These are phyloP conservation scores for Gandaritis pyraliata DNA, from an alignment of 2,888 invertebrate species.

Conservation along the genomic window DNA sequence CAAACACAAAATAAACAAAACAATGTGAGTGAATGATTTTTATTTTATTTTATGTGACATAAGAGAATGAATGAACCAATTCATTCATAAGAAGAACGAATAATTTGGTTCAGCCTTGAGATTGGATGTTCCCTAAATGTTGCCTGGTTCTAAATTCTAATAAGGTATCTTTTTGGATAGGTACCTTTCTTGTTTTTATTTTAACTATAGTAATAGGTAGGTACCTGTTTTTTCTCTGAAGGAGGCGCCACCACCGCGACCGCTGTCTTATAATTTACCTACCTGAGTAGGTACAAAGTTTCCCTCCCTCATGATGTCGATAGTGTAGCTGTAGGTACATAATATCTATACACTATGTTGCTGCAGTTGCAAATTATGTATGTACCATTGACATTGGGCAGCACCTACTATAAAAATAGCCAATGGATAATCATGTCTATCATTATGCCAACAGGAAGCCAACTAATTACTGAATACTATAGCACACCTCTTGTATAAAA, in stretches of 20 bases:
- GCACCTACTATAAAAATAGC: conserved; percentile 17
- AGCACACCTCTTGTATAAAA: background rate
- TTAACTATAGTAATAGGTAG: too few relatives aligned
- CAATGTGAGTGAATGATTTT: too few relatives aligned
- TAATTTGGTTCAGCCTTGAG: too few relatives aligned
- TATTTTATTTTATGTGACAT: too few relatives aligned
- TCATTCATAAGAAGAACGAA: too few relatives aligned
- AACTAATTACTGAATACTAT: conserved; percentile 6
- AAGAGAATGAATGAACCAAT: background rate
- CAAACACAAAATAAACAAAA: too few relatives aligned
- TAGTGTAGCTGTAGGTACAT: background rate
- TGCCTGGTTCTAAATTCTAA: conserved; percentile 11
- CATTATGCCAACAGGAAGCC: conserved; percentile 21
- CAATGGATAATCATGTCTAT: conserved; percentile 19
- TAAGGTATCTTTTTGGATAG: background rate
- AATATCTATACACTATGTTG: background rate
- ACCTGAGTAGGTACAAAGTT: background rate
- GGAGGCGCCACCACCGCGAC: too few relatives aligned
- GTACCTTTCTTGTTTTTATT: too few relatives aligned
- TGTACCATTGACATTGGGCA: conserved; percentile 17
- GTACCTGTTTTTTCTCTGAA: too few relatives aligned
- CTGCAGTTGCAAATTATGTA: background rate
- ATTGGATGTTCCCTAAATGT: conserved; percentile 10
- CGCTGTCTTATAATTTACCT: too few relatives aligned
- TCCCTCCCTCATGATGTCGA: too few relatives aligned